Base-by-base conservation (phyloP, 2,797 vertebrate genomes). In the Nannoperca obscura region DNA sequence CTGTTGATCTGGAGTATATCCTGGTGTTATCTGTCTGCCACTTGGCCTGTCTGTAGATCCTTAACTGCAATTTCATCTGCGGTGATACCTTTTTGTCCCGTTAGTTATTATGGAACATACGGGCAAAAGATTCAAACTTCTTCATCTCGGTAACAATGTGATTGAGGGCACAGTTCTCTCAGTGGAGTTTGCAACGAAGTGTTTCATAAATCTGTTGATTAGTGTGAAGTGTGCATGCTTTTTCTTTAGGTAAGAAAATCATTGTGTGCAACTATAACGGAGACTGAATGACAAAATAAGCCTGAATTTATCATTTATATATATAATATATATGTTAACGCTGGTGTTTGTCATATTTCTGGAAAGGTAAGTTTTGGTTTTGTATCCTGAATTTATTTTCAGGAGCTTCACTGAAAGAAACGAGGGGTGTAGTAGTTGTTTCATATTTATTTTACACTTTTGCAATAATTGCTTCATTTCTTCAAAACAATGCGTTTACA, bases 91-190 rank as follows among this genome's bases (percentile, higher is more conserved):
- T 36, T 65, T 22, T 65, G 13, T 67, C 5, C 3, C 1, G 8
- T 71, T 50, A 40, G 62, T 73, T 64, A 34, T 75, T 65, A 61
- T 22, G 36, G n/a, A 34, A 60, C 40, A 24, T 32, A 38, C 4
- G 38, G 24, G 24, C 54, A 36, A 50, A 61, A 44, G 32, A 55
- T 71, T 65, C 52, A 59, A 76, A 66, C 8, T 8, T 66, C 30
- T 49, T 63, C 13, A 30, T 74, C 42, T 62, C 2, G 0, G 53
- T 24, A 70, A 54, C 27, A 27, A 12, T 24, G 34, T 62, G 44
- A 85, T 65, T 32, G 27, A 63, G 30, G 9, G 27, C 32, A 30
- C 52, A 24, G 20, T 47, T 67, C 15, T 72, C 57, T 65, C 8
- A n/a, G n/a, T 20, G 47, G 67, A 65, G 13, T 13, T 11, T n/a